Evolutionary conservation across 37 sponge, comb jelly and placozoan genomes (phyloP).

Genomic region (Crambe crambe): DNA sequence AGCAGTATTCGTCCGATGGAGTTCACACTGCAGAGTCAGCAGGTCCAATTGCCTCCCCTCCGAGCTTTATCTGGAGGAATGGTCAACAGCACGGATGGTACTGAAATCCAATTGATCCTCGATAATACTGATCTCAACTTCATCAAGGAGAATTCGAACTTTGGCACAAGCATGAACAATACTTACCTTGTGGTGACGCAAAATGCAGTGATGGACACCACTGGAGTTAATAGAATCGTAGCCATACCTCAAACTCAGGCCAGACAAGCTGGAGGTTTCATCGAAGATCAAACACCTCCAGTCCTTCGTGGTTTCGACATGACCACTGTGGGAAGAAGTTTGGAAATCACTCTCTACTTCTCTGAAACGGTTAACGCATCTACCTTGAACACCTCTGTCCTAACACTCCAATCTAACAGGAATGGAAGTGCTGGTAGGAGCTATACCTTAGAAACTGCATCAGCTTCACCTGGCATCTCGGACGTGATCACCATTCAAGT

Average conservation of each 20-base stretch:
- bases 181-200: slow-evolving; percentile 64
- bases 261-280: slow-evolving; percentile 28
- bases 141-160: slow-evolving; percentile 47
- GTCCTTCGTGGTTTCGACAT: slow-evolving; percentile 67
- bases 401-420: slow-evolving; percentile 55
- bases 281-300: slow-evolving; percentile 66
- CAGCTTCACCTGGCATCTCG: slow-evolving; percentile 23
- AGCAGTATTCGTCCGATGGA: slow-evolving; percentile 30
- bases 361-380: slow-evolving; percentile 79
- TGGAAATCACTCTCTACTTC: slow-evolving; percentile 62
- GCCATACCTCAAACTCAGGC: slow-evolving; percentile 32
- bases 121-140: slow-evolving; percentile 55
- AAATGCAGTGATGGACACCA: slow-evolving; percentile 50
- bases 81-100: slow-evolving; percentile 54
- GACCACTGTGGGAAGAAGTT: slow-evolving; percentile 44
- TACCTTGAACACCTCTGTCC: slow-evolving; percentile 47
- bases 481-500: slow-evolving; percentile 25
- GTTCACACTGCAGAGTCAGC: slow-evolving; percentile 51
- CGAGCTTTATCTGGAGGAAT: slow-evolving; percentile 33
- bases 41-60: neutral
- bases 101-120: slow-evolving; percentile 44
- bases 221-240: slow-evolving; percentile 17
- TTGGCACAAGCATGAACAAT: slow-evolving; percentile 51
- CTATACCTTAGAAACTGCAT: slow-evolving; percentile 62
- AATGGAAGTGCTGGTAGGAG: slow-evolving; percentile 2